phyloP scores from a whole-genome alignment of 2,888 invertebrate genomes.

The Danaus chrysippus region DNA sequence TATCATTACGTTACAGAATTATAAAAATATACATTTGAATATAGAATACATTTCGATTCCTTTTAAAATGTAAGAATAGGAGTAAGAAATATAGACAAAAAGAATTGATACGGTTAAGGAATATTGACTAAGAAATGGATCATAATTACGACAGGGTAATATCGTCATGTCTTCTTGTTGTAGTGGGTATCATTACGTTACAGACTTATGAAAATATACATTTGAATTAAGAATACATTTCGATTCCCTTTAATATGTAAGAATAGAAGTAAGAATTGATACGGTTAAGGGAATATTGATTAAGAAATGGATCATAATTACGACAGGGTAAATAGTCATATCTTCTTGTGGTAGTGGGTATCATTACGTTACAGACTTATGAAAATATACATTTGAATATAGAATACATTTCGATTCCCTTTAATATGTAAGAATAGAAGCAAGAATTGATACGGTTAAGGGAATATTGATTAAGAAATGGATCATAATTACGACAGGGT shows the following conservation, averaged over 20 bases:
- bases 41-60: neutral
- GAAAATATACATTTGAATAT: slow-evolving; percentile 10
- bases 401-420: neutral
- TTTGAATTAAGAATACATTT: slow-evolving; percentile 2
- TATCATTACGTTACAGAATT: slow-evolving; percentile 23
- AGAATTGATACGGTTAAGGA: too few relatives aligned
- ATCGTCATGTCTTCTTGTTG: too few relatives aligned
- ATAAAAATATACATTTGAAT: slow-evolving; percentile 12
- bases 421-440: slow-evolving; percentile 10
- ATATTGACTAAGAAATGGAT: too few relatives aligned
- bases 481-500: slow-evolving; percentile 81
- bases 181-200: slow-evolving; percentile 24
- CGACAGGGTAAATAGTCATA: too few relatives aligned
- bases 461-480: neutral
- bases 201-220: slow-evolving; percentile 15
- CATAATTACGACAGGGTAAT: too few relatives aligned
- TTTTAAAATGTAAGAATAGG: slow-evolving; percentile 8
- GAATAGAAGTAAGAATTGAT: too few relatives aligned
- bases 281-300: too few relatives aligned
- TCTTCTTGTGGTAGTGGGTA: too few relatives aligned
- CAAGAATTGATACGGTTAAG: too few relatives aligned
- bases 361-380: slow-evolving; percentile 23
- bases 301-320: too few relatives aligned
- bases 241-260: slow-evolving; percentile 10
- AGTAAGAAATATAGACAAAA: too few relatives aligned